Evolutionary conservation across 2,113 vertebrate genomes (phyloP), one percentile per base, ranked within the genome.

Genomic region (Epinephelus lanceolatus): DNA sequence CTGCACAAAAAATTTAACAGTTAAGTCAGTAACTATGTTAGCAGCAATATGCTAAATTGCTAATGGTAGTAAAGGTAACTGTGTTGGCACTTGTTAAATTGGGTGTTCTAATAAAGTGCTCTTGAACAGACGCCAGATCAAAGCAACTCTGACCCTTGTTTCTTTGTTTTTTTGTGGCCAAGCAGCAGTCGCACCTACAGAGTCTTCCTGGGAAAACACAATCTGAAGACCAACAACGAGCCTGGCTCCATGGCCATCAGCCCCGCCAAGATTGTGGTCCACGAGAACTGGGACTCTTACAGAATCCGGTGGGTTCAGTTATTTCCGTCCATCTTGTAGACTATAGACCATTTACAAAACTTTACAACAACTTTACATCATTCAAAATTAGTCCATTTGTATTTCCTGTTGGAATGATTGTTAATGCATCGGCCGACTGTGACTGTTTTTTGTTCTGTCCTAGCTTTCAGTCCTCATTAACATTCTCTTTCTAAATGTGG

Each of bases 141-240:
- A 37, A n/a, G 9, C 52, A 57, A 18, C 30, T 21, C 53, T 68
- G 17, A 75, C 15, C 23, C 4, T 13, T 78, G 49, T 49, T 42
- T 49, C n/a, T 69, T 14, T 73, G 30, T 19, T 27, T n/a, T 45
- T 37, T 53, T 85, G 11, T 42, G 71, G 13, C n/a, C 21, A 27
- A 88, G 86, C 76, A 95, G 95, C 65, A 95, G 93, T 55, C 85
- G 87, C 83, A 94, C 91, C 42, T 97, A 97, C 81, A 94, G 92
- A n/a, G 96, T 97, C 10, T 69, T 88, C 52, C 88, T 98, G 65
- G 97, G 97, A n/a, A 96, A 96, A 56, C 95, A 97, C 85, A 95
- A 91, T 73, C 94, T 98, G 23, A 30, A 84, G 10, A n/a, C 1
- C 6, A 0, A 2, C 27, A 30, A 8, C 0, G 97, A 99, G 77